Evolutionary conservation across 1,140 invertebrate species (phyloP), one percentile per base, ranked within the genome.

Genomic region (Drosophila serrata): DNA sequence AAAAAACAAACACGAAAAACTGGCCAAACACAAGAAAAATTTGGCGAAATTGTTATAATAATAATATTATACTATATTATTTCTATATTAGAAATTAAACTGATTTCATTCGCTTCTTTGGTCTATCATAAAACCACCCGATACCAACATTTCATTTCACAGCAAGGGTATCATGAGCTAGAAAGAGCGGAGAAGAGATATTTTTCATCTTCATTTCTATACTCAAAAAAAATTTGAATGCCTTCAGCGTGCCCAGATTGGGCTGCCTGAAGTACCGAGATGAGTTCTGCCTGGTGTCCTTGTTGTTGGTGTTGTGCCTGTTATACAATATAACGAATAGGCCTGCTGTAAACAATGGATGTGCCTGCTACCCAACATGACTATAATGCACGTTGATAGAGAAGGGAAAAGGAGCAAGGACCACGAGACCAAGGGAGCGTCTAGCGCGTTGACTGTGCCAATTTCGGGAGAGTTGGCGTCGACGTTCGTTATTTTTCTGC

Each of bases 311-410:
- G 43, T n/a, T 49, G 46, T 67, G 67, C 56, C 56, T 79, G 81
- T 70, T 82, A 75, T 75, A 82, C 81, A 82, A 82, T 84, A 79
- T 70, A 57, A 63, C 81, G 75, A 65, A 61, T 79, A 82, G 68
- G 81, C 62, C 55, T 49, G 40, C 63, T 77, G 62, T 72, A 79
- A 84, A 80, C 81, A 84, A 84, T 77, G 76, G 65, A 67, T 76
- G 37, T 59, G 64, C 48, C 43, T 51, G 37, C 58, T 22, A 27
- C 33, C n/a, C 57, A 67, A 76, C 75, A 63, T 84, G 77, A 72
- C 79, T 72, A 73, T 76, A 84, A 80, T 76, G 76, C 65, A 79
- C 58, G 65, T 49, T 57, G 61, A 68, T n/a, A 19, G 4, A 35
- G 35, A 19, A 39, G 48, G 42, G 33, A 72, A 68, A 67, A 39